Evolutionary conservation across 2,888 invertebrate species (phyloP).

Genomic region (Physocephala rufipes): DNA sequence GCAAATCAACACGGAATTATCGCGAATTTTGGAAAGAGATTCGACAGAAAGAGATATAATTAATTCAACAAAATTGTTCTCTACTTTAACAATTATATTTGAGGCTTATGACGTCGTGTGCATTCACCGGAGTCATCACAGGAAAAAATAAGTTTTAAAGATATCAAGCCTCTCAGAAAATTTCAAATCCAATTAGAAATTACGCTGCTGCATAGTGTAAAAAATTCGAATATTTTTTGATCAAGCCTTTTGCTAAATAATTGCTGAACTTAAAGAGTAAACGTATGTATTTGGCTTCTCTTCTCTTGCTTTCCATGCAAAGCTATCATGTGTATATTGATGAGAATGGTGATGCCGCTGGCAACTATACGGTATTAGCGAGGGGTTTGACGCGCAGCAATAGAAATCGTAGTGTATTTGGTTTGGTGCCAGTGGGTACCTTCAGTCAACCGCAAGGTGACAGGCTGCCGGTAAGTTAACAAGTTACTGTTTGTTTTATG

Average conservation of each 20-base stretch:
- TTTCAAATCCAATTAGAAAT: too few relatives aligned
- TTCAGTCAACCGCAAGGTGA: constrained; percentile 72
- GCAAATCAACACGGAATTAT: too few relatives aligned
- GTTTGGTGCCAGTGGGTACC: constrained; percentile 82
- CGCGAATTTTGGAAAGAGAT: too few relatives aligned
- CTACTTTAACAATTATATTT: too few relatives aligned
- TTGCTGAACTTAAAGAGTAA: not conserved
- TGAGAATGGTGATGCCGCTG: constrained; percentile 90
- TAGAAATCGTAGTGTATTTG: constrained; percentile 67
- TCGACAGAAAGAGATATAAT: too few relatives aligned
- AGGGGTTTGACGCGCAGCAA: constrained; percentile 64
- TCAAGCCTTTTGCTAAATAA: not conserved
- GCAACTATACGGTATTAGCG: constrained; percentile 89
- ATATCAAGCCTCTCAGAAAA: too few relatives aligned
- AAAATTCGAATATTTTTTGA: too few relatives aligned
- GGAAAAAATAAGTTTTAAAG: too few relatives aligned
- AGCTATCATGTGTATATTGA: constrained; percentile 94
- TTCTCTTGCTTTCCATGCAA: constrained; percentile 32
- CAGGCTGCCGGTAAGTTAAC: constrained; percentile 77
- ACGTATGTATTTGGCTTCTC: not conserved
- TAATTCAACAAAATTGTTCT: too few relatives aligned
- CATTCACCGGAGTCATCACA: too few relatives aligned
- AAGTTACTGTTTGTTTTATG: not conserved
- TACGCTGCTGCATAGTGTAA: too few relatives aligned
- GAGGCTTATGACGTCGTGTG: too few relatives aligned